These are phyloP conservation scores for Pemphigus obesinymphae DNA, from an alignment of 1,140 invertebrate species.

Conservation along the genomic window DNA sequence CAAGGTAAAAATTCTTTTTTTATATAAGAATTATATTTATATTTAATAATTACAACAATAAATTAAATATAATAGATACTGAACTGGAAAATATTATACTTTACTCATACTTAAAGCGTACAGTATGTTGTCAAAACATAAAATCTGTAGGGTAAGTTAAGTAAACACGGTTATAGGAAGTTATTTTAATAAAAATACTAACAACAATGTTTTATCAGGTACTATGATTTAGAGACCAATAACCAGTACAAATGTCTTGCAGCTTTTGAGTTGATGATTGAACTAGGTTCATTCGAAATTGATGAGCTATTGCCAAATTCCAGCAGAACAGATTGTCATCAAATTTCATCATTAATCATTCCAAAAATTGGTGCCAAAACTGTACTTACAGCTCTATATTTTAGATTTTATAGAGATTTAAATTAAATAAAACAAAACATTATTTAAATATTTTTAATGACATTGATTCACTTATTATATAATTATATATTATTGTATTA, in stretches of 20 bases:
- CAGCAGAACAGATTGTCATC: conserved; percentile 17
- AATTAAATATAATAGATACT: background rate
- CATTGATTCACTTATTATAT: no score
- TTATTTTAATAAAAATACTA: background rate
- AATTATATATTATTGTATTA: no score
- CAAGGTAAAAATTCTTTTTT: conserved; percentile 56
- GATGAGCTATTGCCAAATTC: conserved; percentile 11
- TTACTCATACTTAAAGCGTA: conserved; percentile 6
- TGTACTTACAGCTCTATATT: conserved; percentile 23
- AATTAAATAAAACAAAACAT: background rate
- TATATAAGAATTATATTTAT: no score
- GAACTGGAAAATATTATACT: background rate
- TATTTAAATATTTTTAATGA: background rate
- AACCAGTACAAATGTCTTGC: conserved; percentile 61
- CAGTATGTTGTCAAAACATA: conserved; percentile 24
- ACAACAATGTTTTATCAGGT: conserved; percentile 53
- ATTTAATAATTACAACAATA: no score
- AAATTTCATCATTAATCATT: conserved; percentile 29
- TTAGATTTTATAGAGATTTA: conserved; percentile 37
- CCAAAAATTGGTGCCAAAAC: conserved; percentile 10
- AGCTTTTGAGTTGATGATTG: conserved; percentile 73
- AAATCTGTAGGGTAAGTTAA: background rate
- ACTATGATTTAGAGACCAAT: conserved; percentile 58
- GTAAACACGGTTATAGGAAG: no score
- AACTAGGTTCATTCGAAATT: conserved; percentile 72